Percentiles rank a stretch among this genome's conserved stretches.
Evolutionary conservation across 53 echinoderm and acorn worm genomes (phyloP).

Genomic region (Patiria pectinifera): DNA sequence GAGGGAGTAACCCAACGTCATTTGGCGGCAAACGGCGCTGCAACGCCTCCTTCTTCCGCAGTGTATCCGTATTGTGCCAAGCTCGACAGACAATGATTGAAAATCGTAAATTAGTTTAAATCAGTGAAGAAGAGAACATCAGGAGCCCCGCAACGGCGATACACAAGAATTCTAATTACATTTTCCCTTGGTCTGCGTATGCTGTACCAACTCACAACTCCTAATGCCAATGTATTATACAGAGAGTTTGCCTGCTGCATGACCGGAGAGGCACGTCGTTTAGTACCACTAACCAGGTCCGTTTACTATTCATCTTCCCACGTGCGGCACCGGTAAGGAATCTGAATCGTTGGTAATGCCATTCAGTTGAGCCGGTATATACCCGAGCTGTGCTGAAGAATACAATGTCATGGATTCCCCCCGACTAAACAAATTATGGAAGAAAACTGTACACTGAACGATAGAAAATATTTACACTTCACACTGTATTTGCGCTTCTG

Average conservation of each 20-base stretch:
- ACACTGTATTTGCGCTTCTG: too few species aligned
- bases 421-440: too few species aligned
- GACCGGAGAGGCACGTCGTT: not conserved
- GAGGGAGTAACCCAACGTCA: not conserved
- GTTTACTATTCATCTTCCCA: constrained; percentile 7
- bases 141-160: not conserved
- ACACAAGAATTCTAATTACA: constrained; percentile 49
- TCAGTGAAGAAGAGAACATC: constrained; percentile 11
- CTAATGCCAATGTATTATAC: not conserved
- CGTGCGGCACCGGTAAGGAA: not conserved
- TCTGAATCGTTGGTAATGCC: not conserved
- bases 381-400: too few species aligned
- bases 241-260: not conserved
- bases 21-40: not conserved
- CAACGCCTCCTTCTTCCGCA: not conserved
- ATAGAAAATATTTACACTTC: too few species aligned
- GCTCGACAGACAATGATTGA: constrained; percentile 23
- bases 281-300: not conserved
- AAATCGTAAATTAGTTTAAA: constrained; percentile 50
- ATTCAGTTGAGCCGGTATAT: not conserved
- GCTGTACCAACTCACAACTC: not conserved
- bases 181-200: not conserved
- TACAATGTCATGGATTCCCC: too few species aligned
- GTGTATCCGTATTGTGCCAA: not conserved
- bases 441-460: too few species aligned